Evolutionary conservation across 2,113 vertebrate species (phyloP).

Genomic region (Sinocyclocheilus anophthalmus): DNA sequence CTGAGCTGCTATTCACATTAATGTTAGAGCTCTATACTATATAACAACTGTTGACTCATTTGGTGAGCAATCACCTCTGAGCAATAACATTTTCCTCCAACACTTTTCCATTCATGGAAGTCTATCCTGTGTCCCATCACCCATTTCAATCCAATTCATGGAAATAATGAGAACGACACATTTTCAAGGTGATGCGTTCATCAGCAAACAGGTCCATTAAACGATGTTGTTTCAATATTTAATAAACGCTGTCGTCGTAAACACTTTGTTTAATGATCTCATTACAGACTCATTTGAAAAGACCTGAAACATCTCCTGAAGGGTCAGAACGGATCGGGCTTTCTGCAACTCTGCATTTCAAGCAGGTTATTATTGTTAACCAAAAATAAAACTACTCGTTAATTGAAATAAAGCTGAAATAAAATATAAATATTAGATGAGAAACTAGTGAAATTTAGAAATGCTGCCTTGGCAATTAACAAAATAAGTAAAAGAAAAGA

Average conservation of each 20-base stretch:
- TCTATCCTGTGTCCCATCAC: neutral
- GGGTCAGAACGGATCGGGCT: neutral
- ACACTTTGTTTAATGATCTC: conserved; percentile 14
- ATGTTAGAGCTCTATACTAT: too few relatives aligned
- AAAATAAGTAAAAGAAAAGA: too few relatives aligned
- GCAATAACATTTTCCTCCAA: too few relatives aligned
- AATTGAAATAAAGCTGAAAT: too few relatives aligned
- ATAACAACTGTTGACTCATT: neutral
- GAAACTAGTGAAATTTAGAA: too few relatives aligned
- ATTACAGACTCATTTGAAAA: conserved; percentile 3
- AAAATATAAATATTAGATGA: neutral
- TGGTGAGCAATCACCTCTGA: neutral
- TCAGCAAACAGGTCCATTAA: conserved; percentile 1
- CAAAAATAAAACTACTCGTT: neutral
- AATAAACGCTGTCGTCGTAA: neutral
- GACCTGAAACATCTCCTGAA: neutral
- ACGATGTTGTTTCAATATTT: conserved; percentile 1
- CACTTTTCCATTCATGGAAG: neutral
- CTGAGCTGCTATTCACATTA: too few relatives aligned
- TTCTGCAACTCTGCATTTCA: neutral
- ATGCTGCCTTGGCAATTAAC: too few relatives aligned
- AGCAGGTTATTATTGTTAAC: neutral
- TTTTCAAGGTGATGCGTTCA: conserved; percentile 8
- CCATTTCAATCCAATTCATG: neutral
- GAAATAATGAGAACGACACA: neutral